Evolutionary conservation across 2,797 vertebrate genomes (phyloP), one percentile per base, ranked within the genome.

Genomic region (Acestrorhynchus altus): DNA sequence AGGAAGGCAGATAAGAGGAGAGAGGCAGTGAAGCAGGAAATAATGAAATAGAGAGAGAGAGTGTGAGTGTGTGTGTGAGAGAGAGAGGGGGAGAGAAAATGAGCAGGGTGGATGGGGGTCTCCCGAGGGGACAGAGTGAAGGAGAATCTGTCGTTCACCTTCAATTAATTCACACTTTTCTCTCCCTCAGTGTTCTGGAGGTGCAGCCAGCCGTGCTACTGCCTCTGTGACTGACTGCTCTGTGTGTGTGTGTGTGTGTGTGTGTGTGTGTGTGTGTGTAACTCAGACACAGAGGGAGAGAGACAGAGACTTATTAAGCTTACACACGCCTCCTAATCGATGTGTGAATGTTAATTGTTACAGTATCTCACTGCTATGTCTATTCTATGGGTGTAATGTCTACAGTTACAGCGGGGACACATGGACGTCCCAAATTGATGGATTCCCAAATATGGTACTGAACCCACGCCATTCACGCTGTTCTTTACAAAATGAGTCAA

Each of bases 91-190:
- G 79, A 73, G 72, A 82, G 82, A 80, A 76, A 65, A 74, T 46
- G 65, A 51, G 74, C 66, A 79, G 44, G 83, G 86, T 78, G 89
- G 85, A 76, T 65, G n/a, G 86, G 72, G 80, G 82, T 83, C 78
- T 84, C 80, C 77, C 77, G 49, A 65, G 82, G 81, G 84, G 85
- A 84, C 86, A 82, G 83, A 84, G 78, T 85, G 89, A 90, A 89
- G 89, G 91, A 92, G 90, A 92, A 90, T 89, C 91, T 83, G 89
- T 91, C 83, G 86, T 93, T 95, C 94, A 92, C 92, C 92, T 94
- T 93, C 92, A 86, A 88, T 94, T 94, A 93, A 88, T 94, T 89
- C 89, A 87, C 79, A 84, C 88, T 89, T 87, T 72, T 82, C 75
- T 89, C 88, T 57, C 54, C 87, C 86, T 85, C 73, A 67, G 74